A percentile compares a stretch with the other conserved stretches of the same genome.
Conservation (phyloP, 2,797 vertebrate genomes). For the Selene dorsalis region DNA sequence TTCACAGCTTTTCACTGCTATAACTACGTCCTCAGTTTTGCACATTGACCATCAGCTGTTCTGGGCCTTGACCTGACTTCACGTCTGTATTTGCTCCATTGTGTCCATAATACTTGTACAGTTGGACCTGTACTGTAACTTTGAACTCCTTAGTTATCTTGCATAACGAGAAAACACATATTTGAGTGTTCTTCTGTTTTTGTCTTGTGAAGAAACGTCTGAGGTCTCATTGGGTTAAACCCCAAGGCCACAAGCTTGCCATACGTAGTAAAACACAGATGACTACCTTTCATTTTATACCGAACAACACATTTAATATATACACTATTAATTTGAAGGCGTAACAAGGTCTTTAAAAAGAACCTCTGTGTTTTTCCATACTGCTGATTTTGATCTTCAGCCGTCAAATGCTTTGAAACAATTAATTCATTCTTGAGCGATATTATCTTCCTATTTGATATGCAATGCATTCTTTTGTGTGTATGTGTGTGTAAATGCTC, state of each 20-base stretch:
- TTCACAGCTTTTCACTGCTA: too few species aligned
- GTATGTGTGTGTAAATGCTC: slow-evolving; percentile 75
- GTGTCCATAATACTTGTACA: neutral
- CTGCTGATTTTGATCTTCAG: slow-evolving; percentile 66
- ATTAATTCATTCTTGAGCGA: slow-evolving; percentile 66
- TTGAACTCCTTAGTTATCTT: slow-evolving; percentile 30
- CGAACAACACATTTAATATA: slow-evolving; percentile 62
- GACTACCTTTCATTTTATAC: slow-evolving; percentile 52
- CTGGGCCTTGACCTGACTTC: neutral
- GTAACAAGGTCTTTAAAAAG: slow-evolving; percentile 33
- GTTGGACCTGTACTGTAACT: slow-evolving; percentile 2
- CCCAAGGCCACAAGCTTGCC: slow-evolving; percentile 39
- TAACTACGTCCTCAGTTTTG: too few species aligned
- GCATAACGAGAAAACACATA: slow-evolving; percentile 17
- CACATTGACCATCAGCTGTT: too few species aligned
- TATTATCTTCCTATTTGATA: slow-evolving; percentile 63
- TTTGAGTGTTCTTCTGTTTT: slow-evolving; percentile 24
- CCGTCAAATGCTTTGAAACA: slow-evolving; percentile 65
- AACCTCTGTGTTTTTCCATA: slow-evolving; percentile 40
- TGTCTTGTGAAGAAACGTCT: slow-evolving; percentile 28
- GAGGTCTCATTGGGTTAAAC: slow-evolving; percentile 35
- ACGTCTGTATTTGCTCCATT: slow-evolving; percentile 4
- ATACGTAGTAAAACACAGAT: slow-evolving; percentile 23
- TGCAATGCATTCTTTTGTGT: slow-evolving; percentile 60
- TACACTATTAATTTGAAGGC: slow-evolving; percentile 56